phyloP scores from a whole-genome alignment of 2,797 vertebrate genomes.

The Coregonus ussuriensis region DNA sequence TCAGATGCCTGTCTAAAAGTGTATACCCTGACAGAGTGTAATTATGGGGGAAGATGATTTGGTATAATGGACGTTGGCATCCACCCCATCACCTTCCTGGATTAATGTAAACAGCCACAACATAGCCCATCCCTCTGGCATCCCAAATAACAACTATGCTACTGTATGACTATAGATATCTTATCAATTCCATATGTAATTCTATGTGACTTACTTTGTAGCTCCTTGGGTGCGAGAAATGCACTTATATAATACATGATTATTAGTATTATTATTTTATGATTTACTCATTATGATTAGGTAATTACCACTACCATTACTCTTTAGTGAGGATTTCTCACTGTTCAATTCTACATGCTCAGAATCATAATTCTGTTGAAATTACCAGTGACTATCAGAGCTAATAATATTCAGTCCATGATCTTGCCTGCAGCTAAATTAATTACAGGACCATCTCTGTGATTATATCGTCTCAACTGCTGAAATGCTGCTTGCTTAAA shows the following conservation, averaged over 20 bases:
- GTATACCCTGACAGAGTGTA: neutral
- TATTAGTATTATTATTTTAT: neutral
- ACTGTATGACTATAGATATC: neutral
- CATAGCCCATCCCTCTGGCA: neutral
- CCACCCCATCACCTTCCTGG: conserved; percentile 1
- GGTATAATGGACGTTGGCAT: conserved; percentile 4
- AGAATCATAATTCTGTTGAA: conserved; percentile 17
- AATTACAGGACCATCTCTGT: conserved; percentile 13
- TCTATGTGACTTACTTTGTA: neutral
- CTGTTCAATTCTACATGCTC: neutral
- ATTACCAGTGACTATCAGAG: conserved; percentile 1
- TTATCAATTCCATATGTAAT: neutral
- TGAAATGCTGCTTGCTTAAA: conserved; percentile 46
- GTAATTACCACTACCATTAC: neutral
- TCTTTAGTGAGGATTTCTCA: neutral
- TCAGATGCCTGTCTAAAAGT: neutral
- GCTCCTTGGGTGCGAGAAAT: neutral
- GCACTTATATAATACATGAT: neutral
- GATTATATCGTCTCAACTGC: conserved; percentile 24
- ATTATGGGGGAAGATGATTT: neutral
- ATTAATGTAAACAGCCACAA: conserved; percentile 2
- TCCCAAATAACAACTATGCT: neutral
- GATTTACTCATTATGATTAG: neutral
- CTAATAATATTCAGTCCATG: neutral
- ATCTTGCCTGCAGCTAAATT: conserved; percentile 20